Evolutionary conservation across 2,888 invertebrate species (phyloP).

Genomic region (Pegoplata infirma): DNA sequence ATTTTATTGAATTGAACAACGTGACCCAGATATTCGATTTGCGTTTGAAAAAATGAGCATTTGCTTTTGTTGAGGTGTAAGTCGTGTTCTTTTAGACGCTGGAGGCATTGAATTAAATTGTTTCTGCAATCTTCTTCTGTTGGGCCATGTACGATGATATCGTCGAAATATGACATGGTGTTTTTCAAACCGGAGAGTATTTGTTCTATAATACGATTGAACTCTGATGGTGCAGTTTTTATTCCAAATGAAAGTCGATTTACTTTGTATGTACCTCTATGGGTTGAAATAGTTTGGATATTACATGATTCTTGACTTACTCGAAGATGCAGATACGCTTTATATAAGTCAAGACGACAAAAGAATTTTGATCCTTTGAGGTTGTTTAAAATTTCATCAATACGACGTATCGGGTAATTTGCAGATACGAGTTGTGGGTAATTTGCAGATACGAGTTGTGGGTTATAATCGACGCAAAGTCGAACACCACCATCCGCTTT

Average conservation of each 20-base stretch:
- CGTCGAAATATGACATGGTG: slow-evolving; percentile 55
- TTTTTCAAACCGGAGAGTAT: slow-evolving; percentile 57
- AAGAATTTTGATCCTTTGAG: slow-evolving; percentile 40
- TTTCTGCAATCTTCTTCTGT: slow-evolving; percentile 49
- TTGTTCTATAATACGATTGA: slow-evolving; percentile 59
- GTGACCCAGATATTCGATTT: slow-evolving; percentile 54
- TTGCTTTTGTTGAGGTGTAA: slow-evolving; percentile 50
- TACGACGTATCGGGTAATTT: slow-evolving; percentile 28
- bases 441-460: no score
- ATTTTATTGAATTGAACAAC: slow-evolving; percentile 42
- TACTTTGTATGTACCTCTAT: slow-evolving; percentile 37
- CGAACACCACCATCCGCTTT: slow-evolving; percentile 31
- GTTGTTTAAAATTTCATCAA: slow-evolving; percentile 46
- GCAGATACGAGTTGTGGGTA: slow-evolving; percentile 17
- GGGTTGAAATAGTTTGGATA: slow-evolving; percentile 47
- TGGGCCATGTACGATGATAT: slow-evolving; percentile 48
- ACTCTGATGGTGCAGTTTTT: slow-evolving; percentile 52
- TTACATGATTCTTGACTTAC: slow-evolving; percentile 35
- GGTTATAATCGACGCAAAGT: slow-evolving; percentile 44
- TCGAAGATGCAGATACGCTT: slow-evolving; percentile 46
- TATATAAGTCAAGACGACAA: slow-evolving; percentile 47
- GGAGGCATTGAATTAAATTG: slow-evolving; percentile 51
- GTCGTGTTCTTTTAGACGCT: slow-evolving; percentile 50
- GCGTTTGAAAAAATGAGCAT: slow-evolving; percentile 41
- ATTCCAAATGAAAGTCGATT: slow-evolving; percentile 46